Conservation (phyloP, 2,797 vertebrate genomes). For the Melanotaenia parkinsoni region DNA sequence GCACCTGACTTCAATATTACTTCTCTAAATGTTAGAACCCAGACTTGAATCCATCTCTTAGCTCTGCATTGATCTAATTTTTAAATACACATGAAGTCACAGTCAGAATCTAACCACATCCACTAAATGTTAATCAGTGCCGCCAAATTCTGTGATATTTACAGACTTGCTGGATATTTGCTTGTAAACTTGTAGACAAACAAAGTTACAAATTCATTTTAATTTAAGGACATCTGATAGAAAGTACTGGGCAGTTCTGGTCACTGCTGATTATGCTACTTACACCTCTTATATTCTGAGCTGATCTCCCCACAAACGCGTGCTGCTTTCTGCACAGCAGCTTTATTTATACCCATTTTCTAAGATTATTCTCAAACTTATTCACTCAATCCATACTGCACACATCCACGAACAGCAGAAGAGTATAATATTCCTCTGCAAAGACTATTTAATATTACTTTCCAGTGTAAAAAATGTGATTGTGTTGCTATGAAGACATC, state of each 20-base stretch:
- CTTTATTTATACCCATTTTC: neutral
- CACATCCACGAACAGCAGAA: neutral
- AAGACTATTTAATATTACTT: neutral
- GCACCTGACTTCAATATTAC: neutral
- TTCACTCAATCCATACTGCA: too few species aligned
- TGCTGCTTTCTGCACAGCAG: slow-evolving; percentile 2
- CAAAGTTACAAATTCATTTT: slow-evolving; percentile 38
- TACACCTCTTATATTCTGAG: slow-evolving; percentile 31
- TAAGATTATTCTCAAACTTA: neutral
- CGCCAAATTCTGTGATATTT: slow-evolving; percentile 18
- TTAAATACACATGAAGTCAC: slow-evolving; percentile 34
- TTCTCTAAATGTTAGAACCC: too few species aligned
- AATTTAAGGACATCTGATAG: slow-evolving; percentile 39
- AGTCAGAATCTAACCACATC: neutral
- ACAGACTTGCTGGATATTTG: slow-evolving; percentile 8
- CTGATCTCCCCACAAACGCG: slow-evolving; percentile 14
- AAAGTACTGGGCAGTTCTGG: slow-evolving; percentile 24
- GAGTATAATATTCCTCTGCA: too few species aligned
- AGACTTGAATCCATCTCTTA: slow-evolving; percentile 3
- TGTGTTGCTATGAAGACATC: slow-evolving; percentile 10
- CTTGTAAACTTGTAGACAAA: slow-evolving; percentile 15
- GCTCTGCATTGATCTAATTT: slow-evolving; percentile 10
- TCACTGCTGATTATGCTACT: slow-evolving; percentile 43
- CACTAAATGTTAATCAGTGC: slow-evolving; percentile 9
- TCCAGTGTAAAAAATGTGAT: neutral